Base-by-base conservation (phyloP, 2,113 vertebrate species). In the Phylloscopus trochilus region DNA sequence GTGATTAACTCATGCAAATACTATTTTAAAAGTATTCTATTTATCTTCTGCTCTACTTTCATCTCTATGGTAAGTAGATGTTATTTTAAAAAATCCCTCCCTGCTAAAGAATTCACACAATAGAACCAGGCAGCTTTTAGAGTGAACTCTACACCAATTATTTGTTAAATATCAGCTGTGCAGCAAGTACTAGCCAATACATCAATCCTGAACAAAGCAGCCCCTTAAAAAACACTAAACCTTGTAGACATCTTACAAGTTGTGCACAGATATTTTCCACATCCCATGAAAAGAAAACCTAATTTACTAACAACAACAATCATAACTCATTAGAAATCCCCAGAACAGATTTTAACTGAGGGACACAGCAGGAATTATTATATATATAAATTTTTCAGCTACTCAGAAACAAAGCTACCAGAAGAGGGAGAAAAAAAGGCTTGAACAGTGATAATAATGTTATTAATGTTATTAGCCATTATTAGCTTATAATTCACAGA, bases 11-110 rank as follows among this genome's bases (percentile, higher is more conserved):
- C 93, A 89, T 30, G 52, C 63, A 91, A 81, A 63, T 72, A 75
- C 62, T 93, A 89, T 91, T 91, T 93, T 30, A 78, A 77, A 96
- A 81, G 72, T 59, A 64, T 74, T 89, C 93, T 86, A 91, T 73
- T 97, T 93, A 92, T 87, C 10, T 90, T 44, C 89, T 87, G 39
- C 51, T 95, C 83, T 80, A 95, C 62, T 93, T 96, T 79, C 87
- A 89, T 46, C 83, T 83, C 73, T 83, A 77, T 89, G 72, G 70
- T 37, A 95, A 83, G 86, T 11, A 67, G 27, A 31, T 17, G 55
- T 81, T 94, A 89, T 67, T 90, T 75, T 3, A 56, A 74, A 74
- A 82, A 86, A 68, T 62, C 56, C 46, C 47, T 87, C 31, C 33
- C 58, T 51, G 28, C 23, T 84, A 49, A 37, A 83, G 69, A 89